Percentiles rank a stretch among this genome's conserved stretches.
These are phyloP conservation scores for Cephus runcator DNA, from an alignment of 2,888 invertebrate species.

Conservation along the genomic window DNA sequence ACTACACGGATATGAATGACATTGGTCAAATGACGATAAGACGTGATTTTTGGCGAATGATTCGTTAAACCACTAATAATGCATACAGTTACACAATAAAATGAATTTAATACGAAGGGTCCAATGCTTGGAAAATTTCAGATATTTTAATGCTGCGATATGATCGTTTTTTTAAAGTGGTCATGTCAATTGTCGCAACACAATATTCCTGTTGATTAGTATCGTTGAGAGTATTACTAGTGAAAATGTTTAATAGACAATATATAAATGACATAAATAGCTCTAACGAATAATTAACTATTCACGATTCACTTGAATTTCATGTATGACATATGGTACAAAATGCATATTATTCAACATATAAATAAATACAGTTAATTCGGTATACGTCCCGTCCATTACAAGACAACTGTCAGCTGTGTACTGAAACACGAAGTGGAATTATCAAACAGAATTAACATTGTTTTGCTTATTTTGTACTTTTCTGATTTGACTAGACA, in stretches of 20 bases:
- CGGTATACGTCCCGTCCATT: background rate
- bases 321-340: background rate
- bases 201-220: background rate
- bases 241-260: background rate
- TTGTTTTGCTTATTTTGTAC: background rate
- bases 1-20: background rate
- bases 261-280: background rate
- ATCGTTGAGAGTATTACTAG: background rate
- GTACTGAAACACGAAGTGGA: background rate
- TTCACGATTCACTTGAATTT: background rate
- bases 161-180: background rate
- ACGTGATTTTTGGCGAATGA: too few species aligned
- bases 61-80: background rate
- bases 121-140: background rate
- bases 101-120: background rate
- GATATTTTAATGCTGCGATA: background rate
- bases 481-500: background rate
- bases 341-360: background rate
- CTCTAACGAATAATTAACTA: background rate
- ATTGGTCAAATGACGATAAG: background rate
- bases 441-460: background rate
- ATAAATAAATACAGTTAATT: background rate
- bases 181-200: background rate
- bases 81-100: background rate
- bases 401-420: background rate